Evolutionary conservation across 2,113 vertebrate species (phyloP).

Genomic region (Mungos mungo): DNA sequence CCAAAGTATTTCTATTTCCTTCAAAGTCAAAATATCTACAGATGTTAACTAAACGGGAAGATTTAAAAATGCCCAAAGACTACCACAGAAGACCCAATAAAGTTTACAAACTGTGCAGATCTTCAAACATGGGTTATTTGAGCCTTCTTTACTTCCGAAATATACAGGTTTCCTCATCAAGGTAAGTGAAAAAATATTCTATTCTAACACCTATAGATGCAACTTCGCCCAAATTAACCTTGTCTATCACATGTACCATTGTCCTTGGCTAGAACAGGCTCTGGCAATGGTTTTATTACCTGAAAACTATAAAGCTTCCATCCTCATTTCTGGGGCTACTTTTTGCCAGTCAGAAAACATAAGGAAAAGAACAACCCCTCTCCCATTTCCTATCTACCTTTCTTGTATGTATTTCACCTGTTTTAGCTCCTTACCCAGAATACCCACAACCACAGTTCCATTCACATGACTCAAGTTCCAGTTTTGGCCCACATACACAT

Average conservation of each 20-base stretch:
- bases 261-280: not conserved
- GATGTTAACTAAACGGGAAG: not conserved
- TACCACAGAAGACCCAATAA: not conserved
- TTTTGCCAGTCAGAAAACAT: not conserved
- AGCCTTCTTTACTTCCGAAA: not conserved
- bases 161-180: not conserved
- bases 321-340: slow-evolving; percentile 32
- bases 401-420: slow-evolving; percentile 9
- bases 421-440: slow-evolving; percentile 56
- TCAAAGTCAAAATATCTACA: not conserved
- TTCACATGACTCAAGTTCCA: not conserved
- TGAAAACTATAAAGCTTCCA: not conserved
- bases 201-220: not conserved
- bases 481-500: slow-evolving; percentile 27
- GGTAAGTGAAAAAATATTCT: not conserved
- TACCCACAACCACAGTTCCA: not conserved
- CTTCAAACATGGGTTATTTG: slow-evolving; percentile 4
- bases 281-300: slow-evolving; percentile 47
- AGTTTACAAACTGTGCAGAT: not conserved
- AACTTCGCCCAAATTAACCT: slow-evolving; percentile 27
- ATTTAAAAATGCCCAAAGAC: not conserved
- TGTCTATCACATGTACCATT: not conserved
- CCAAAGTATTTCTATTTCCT: slow-evolving; percentile 11
- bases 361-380: not conserved
- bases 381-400: not conserved